A percentile compares a stretch with the other conserved stretches of the same genome.
Conservation (phyloP, 1,140 invertebrate species). For the Pachyrhynchus sulphureomaculatus region DNA sequence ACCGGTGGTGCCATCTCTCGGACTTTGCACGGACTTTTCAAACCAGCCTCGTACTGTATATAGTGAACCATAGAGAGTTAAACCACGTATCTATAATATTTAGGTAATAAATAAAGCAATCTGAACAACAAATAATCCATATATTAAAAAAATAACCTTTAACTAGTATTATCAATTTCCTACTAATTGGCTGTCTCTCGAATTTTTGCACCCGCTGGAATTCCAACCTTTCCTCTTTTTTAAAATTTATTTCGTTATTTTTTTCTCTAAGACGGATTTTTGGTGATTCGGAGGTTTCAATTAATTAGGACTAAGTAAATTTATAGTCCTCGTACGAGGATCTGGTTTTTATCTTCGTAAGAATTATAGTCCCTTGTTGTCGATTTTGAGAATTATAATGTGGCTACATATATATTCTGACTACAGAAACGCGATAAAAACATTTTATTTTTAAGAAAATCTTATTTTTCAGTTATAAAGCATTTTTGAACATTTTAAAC, state of each 20-base stretch:
- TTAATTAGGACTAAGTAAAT: conserved; percentile 26
- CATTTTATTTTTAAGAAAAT: too few species aligned
- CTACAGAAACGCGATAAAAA: too few species aligned
- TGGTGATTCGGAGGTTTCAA: conserved; percentile 23
- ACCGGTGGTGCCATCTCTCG: too few species aligned
- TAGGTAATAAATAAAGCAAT: too few species aligned
- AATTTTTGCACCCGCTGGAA: conserved; percentile 21
- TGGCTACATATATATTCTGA: conserved; percentile 19
- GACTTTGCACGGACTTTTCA: too few species aligned
- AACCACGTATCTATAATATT: too few species aligned
- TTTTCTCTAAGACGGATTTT: conserved; percentile 17
- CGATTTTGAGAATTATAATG: conserved; percentile 21
- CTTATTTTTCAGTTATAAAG: too few species aligned
- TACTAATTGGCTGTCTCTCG: conserved; percentile 31
- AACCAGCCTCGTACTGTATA: too few species aligned
- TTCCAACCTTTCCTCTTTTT: conserved; percentile 4
- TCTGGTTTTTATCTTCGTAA: conserved; percentile 32
- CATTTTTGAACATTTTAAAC: too few species aligned
- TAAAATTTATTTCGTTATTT: conserved; percentile 14
- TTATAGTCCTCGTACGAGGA: conserved; percentile 24
- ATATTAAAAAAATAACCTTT: too few species aligned
- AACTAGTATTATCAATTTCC: conserved; percentile 37
- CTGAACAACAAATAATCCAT: too few species aligned
- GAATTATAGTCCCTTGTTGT: conserved; percentile 21
- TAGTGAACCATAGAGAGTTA: too few species aligned